Evolutionary conservation across 2,113 vertebrate species (phyloP), one percentile per base, ranked within the genome.

Genomic region (Perognathus longimembris): DNA sequence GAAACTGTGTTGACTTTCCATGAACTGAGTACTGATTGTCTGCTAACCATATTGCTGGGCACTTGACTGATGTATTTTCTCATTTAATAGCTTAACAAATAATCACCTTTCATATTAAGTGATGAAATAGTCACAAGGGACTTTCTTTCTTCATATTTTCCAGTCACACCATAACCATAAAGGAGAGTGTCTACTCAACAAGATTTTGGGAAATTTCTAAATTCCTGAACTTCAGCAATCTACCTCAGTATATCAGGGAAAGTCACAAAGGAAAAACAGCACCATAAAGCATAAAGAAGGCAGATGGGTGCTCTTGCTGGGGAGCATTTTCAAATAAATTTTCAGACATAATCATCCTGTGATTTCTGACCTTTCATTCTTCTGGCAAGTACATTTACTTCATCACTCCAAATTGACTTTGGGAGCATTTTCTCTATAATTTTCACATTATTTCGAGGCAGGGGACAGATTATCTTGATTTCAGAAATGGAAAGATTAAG

Each of bases 401-500:
- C 30, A 80, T 63, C n/a, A 83, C 11, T 85, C 26, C 11, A 89
- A 42, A 75, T n/a, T 80, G 36, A 82, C 22, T 78, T 85, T 18
- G 50, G n/a, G 45, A 78, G 24, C 40, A 90, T 93, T 88, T 90
- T 36, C 38, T 69, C 57, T 45, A 71, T 64, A 63, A 80, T 69
- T 88, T 90, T 76, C 59, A 66, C 12, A 70, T 34, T 85, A 91
- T 38, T 77, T 75, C 54, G 40, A 93, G 30, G 36, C 40, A 70
- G 34, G 36, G 21, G 32, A 88, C 30, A 87, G 69, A 81, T 74
- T 92, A 54, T 78, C 40, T 20, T 88, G 40, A 96, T 59, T 85
- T 85, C 63, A 61, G 70, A 90, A 95, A 76, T 73, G 30, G 59
- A 83, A 84, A 85, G 36, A 54, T 4, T 79, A 20, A 93, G 67